These are phyloP conservation scores for Polymixis flavicincta DNA, from an alignment of 2,888 invertebrate species.

Conservation along the genomic window DNA sequence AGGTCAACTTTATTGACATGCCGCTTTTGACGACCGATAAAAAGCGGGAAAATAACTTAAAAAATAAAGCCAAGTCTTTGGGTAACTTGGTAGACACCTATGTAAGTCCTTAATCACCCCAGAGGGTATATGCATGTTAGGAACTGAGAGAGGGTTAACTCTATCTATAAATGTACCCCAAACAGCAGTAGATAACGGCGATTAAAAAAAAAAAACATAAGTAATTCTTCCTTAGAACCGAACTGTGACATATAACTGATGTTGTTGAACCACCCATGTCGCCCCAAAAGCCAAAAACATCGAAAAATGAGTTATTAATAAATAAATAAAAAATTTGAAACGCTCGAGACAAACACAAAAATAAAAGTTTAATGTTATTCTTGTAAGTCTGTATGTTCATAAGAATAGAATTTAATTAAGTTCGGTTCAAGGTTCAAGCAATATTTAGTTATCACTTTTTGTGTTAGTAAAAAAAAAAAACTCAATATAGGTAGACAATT, in stretches of 20 bases:
- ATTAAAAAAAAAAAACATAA: background rate
- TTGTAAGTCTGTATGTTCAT: background rate
- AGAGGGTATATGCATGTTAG: background rate
- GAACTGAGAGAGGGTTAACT: background rate
- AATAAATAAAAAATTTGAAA: constrained; percentile 2
- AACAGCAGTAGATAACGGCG: background rate
- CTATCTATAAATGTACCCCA: too few relatives aligned
- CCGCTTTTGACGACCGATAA: background rate
- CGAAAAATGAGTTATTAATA: background rate
- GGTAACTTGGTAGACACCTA: background rate
- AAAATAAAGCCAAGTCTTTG: background rate
- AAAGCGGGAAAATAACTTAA: background rate
- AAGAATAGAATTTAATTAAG: constrained; percentile 19
- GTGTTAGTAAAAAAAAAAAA: constrained; percentile 6
- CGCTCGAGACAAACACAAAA: background rate
- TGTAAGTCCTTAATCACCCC: too few relatives aligned
- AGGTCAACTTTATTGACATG: constrained; percentile 33
- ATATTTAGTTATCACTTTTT: constrained; percentile 34
- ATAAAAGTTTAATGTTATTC: background rate
- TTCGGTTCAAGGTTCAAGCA: constrained; percentile 36
- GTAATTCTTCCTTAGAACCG: background rate
- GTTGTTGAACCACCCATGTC: background rate
- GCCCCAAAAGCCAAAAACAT: background rate
- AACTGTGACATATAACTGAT: background rate
- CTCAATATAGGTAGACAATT: background rate